These are phyloP conservation scores for Penaeus monodon DNA, from an alignment of 2,888 invertebrate species.

Conservation along the genomic window DNA sequence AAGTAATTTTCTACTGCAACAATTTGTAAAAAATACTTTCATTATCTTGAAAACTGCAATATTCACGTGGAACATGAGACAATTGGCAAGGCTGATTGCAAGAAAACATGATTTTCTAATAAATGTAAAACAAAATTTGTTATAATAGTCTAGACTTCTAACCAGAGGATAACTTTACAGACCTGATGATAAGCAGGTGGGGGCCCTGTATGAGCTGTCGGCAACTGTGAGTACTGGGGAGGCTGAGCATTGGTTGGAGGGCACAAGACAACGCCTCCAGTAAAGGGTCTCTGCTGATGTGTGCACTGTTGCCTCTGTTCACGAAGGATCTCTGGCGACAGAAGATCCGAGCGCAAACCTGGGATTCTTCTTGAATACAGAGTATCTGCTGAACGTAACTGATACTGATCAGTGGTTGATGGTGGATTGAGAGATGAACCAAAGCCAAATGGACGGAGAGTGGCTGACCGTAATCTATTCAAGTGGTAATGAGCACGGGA, in stretches of 20 bases:
- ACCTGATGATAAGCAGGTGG: constrained; percentile 57
- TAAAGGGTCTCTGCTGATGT: constrained; percentile 38
- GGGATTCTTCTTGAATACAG: constrained; percentile 44
- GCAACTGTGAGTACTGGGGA: constrained; percentile 43
- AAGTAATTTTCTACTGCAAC: background rate
- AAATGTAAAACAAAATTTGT: constrained; percentile 1
- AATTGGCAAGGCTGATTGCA: background rate
- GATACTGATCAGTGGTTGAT: constrained; percentile 61
- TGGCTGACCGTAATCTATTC: constrained; percentile 41
- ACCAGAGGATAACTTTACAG: background rate
- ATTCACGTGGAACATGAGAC: background rate
- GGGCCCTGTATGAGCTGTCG: constrained; percentile 32
- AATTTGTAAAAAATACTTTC: background rate
- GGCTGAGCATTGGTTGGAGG: constrained; percentile 38
- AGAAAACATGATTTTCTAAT: background rate
- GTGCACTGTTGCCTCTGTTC: constrained; percentile 44
- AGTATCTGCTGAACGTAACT: constrained; percentile 46
- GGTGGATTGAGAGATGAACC: constrained; percentile 37
- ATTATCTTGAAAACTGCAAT: background rate
- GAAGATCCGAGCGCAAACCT: constrained; percentile 49
- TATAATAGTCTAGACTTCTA: background rate
- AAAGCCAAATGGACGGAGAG: constrained; percentile 55
- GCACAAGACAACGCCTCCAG: constrained; percentile 51
- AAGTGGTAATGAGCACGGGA: constrained; percentile 51
- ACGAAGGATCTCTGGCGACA: constrained; percentile 48